Conservation (phyloP, 2,113 vertebrate genomes). For the Cynocephalus volans region DNA sequence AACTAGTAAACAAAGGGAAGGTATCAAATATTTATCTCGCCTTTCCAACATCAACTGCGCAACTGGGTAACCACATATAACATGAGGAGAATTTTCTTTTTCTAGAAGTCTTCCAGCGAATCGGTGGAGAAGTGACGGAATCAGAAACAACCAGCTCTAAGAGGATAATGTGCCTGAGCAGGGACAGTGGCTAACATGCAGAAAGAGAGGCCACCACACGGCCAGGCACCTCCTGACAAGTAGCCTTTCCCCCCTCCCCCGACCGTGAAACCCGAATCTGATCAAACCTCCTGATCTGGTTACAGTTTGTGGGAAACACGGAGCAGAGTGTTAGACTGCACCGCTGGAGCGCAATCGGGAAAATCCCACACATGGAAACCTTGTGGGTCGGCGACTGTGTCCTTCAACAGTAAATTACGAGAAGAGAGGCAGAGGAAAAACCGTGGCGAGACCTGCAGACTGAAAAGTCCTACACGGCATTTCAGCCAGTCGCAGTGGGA, state of each 20-base stretch:
- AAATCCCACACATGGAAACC: background rate
- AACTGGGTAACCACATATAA: background rate
- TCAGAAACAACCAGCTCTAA: too few relatives aligned
- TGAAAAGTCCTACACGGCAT: background rate
- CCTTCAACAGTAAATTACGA: background rate
- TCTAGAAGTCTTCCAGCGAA: background rate
- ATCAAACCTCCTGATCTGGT: background rate
- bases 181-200: rapidly evolving
- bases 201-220: background rate
- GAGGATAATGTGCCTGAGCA: rapidly evolving
- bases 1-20: constrained; percentile 7
- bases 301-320: background rate
- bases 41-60: background rate
- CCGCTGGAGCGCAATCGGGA: rapidly evolving
- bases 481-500: background rate
- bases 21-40: background rate
- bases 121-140: rapidly evolving
- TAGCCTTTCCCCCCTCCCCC: background rate
- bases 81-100: background rate
- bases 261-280: rapidly evolving
- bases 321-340: rapidly evolving
- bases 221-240: too few relatives aligned
- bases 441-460: background rate
- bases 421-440: too few relatives aligned
- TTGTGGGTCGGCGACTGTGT: rapidly evolving